Conservation (phyloP, 2,888 invertebrate genomes). For the Chalcosyrphus nemorum region DNA sequence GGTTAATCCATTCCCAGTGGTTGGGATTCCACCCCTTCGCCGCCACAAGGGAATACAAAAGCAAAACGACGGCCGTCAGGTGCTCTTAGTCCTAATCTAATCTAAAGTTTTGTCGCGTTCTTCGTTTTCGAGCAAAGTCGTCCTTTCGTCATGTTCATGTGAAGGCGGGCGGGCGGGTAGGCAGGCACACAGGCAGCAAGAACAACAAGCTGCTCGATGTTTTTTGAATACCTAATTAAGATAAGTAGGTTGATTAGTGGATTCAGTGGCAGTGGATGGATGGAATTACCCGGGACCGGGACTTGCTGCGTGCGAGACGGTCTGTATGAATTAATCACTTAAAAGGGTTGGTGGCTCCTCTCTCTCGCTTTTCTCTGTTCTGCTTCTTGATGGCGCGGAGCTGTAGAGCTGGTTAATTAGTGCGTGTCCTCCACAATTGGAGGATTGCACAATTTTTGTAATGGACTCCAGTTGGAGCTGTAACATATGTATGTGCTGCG, state of each 20-base stretch:
- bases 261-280: constrained; percentile 44
- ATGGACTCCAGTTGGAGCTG: constrained; percentile 38
- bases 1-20: constrained; percentile 40
- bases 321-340: constrained; percentile 68
- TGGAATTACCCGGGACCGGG: constrained; percentile 22
- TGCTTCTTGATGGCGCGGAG: no score
- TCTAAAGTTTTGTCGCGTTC: constrained; percentile 69
- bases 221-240: constrained; percentile 73
- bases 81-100: constrained; percentile 64
- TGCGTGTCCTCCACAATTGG: constrained; percentile 66
- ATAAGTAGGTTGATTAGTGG: constrained; percentile 72
- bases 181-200: no score
- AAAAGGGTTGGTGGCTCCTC: constrained; percentile 70
- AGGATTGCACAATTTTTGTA: constrained; percentile 70
- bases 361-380: constrained; percentile 11
- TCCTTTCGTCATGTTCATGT: not conserved
- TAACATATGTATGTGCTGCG: constrained; percentile 65
- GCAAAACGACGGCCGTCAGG: constrained; percentile 37
- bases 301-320: constrained; percentile 58
- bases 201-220: constrained; percentile 65
- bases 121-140: constrained; percentile 20
- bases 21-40: not conserved
- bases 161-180: not conserved
- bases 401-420: constrained; percentile 52
- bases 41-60: constrained; percentile 9